A percentile compares a stretch with the other conserved stretches of the same genome.
Conservation (phyloP, 2,113 vertebrate species). For the Protobothrops flavoviridis region DNA sequence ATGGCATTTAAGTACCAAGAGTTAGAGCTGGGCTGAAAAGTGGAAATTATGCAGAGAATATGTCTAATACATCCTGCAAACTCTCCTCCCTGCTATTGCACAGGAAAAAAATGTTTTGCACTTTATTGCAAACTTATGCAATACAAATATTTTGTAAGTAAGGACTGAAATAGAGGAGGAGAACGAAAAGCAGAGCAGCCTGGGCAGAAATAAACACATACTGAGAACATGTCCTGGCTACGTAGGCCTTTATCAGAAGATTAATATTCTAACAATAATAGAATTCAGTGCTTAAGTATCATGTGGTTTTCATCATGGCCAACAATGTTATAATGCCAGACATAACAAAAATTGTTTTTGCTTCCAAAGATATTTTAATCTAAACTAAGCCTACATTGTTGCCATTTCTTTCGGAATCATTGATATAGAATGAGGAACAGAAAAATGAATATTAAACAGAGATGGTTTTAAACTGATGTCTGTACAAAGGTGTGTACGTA, state of each 20-base stretch:
- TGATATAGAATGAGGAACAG: neutral
- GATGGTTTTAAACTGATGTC: neutral
- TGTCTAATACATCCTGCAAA: neutral
- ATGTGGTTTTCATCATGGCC: neutral
- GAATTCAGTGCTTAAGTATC: neutral
- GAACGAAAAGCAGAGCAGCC: neutral
- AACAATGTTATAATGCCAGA: neutral
- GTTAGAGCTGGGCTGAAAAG: neutral
- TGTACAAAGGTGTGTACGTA: neutral
- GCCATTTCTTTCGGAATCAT: slow-evolving; percentile 7
- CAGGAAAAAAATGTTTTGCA: slow-evolving; percentile 6
- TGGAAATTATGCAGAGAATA: neutral
- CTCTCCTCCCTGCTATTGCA: neutral
- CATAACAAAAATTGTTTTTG: neutral
- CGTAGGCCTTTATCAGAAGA: neutral
- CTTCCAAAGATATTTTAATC: slow-evolving; percentile 3
- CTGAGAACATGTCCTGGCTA: neutral
- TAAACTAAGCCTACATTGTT: slow-evolving; percentile 7
- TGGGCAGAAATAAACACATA: neutral
- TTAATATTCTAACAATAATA: neutral
- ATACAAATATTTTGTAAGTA: neutral
- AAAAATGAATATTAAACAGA: neutral
- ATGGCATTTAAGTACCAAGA: neutral
- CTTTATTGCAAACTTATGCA: slow-evolving; percentile 7
- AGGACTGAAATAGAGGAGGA: neutral